Conservation (phyloP, 2,888 invertebrate genomes). For the Diogma glabrata region DNA sequence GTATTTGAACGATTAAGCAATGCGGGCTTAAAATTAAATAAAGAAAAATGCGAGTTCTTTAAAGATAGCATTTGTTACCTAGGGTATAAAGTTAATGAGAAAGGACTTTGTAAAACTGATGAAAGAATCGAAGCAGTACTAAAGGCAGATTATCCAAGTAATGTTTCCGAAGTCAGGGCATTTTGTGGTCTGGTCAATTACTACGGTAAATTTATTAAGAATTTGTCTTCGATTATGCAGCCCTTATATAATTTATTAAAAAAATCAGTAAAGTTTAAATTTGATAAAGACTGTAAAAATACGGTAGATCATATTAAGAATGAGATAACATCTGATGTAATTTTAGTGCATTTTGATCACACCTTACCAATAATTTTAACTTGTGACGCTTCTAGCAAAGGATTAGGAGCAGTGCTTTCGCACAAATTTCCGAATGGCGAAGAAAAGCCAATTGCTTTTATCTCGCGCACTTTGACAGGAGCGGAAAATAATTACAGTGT, state of each 20-base stretch:
- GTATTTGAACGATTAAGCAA: conserved; percentile 19
- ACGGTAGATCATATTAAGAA: conserved; percentile 25
- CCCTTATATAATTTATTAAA: conserved; percentile 24
- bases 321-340: conserved; percentile 17
- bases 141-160: conserved; percentile 19
- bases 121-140: too few relatives aligned
- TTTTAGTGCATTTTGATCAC: conserved; percentile 20
- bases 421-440: too few relatives aligned
- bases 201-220: conserved; percentile 28
- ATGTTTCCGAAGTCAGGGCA: conserved; percentile 20
- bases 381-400: neutral
- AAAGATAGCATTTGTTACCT: conserved; percentile 21
- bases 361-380: neutral
- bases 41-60: conserved; percentile 25
- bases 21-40: conserved; percentile 22
- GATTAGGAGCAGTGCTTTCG: neutral
- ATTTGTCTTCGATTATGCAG: too few relatives aligned
- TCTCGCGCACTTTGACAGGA: neutral
- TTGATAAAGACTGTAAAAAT: conserved; percentile 23
- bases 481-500: neutral
- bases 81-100: conserved; percentile 24
- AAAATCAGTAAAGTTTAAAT: conserved; percentile 18
- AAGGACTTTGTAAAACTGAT: too few relatives aligned
- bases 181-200: conserved; percentile 29
- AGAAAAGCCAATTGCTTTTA: neutral